Evolutionary conservation across 2,888 invertebrate genomes (phyloP).

Genomic region (Drosophila suboccidentalis): DNA sequence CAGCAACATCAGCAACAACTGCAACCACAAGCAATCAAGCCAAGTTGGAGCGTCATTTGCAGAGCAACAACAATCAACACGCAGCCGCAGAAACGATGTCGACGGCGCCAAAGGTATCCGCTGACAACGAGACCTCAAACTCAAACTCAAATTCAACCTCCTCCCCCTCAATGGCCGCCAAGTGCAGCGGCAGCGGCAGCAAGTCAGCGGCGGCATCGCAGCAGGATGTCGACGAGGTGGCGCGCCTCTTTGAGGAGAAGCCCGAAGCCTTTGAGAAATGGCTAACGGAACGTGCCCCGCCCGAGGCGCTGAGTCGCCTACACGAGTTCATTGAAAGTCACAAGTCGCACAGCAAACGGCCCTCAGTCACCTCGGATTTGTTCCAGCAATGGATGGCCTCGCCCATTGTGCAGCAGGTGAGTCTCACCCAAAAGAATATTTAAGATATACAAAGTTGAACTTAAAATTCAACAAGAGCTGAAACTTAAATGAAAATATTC

Average conservation of each 20-base stretch:
- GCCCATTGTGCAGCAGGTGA: constrained; percentile 89
- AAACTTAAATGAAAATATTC: constrained; percentile 11
- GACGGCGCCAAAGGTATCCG: constrained; percentile 29
- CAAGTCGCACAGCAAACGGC: constrained; percentile 87
- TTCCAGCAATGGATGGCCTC: constrained; percentile 94
- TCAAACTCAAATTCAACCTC: background rate
- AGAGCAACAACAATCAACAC: constrained; percentile 69
- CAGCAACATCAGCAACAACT: constrained; percentile 17
- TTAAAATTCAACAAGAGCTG: constrained; percentile 8
- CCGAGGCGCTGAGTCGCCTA: constrained; percentile 88
- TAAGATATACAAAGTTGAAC: background rate
- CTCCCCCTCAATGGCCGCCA: constrained; percentile 23
- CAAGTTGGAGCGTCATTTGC: constrained; percentile 59
- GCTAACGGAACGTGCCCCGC: constrained; percentile 91
- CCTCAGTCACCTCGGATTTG: constrained; percentile 93
- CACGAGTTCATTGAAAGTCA: constrained; percentile 87
- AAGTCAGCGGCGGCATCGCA: constrained; percentile 50
- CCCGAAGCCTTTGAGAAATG: constrained; percentile 91
- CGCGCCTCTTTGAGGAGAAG: constrained; percentile 87
- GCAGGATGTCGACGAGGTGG: constrained; percentile 85
- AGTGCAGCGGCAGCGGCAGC: constrained; percentile 30
- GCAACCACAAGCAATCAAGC: constrained; percentile 57
- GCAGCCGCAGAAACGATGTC: constrained; percentile 38
- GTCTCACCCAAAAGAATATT: constrained; percentile 48
- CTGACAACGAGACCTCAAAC: constrained; percentile 33